Evolutionary conservation across 2,113 vertebrate genomes (phyloP).

Genomic region (Arenaria interpres): DNA sequence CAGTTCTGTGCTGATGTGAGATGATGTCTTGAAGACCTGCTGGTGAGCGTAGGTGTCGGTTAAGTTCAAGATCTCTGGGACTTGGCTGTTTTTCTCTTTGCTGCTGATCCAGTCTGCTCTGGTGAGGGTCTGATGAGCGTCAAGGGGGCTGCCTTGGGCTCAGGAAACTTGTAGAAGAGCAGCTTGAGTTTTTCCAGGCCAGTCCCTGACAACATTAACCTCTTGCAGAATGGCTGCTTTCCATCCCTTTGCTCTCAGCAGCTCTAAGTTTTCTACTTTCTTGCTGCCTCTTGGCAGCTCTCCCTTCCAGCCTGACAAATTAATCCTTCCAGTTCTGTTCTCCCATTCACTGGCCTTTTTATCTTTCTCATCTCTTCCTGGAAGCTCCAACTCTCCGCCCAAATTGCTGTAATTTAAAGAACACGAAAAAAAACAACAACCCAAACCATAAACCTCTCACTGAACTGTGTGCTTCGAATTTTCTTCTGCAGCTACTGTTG

Average conservation of each 20-base stretch:
- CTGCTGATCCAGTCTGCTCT: neutral
- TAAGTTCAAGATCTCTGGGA: neutral
- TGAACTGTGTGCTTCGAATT: neutral
- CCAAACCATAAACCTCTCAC: neutral
- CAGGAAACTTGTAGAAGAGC: neutral
- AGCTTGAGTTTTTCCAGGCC: neutral
- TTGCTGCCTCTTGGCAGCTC: neutral
- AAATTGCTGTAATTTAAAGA: neutral
- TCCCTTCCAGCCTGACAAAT: neutral
- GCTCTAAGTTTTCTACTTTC: neutral
- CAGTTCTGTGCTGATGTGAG: neutral
- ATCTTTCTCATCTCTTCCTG: neutral
- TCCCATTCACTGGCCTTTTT: neutral
- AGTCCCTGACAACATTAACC: neutral
- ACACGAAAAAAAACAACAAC: neutral
- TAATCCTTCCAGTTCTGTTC: neutral
- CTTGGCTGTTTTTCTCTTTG: neutral
- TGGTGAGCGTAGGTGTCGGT: neutral
- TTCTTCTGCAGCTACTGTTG: neutral
- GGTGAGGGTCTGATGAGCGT: neutral
- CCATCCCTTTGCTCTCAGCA: neutral
- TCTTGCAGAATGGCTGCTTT: slow-evolving; percentile 23
- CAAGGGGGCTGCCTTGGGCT: neutral
- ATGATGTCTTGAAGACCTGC: neutral
- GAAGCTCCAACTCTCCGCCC: neutral